Percentiles rank a stretch among this genome's conserved stretches.
phyloP scores from a whole-genome alignment of 2,113 vertebrate species.

The Pteruthius melanotis region DNA sequence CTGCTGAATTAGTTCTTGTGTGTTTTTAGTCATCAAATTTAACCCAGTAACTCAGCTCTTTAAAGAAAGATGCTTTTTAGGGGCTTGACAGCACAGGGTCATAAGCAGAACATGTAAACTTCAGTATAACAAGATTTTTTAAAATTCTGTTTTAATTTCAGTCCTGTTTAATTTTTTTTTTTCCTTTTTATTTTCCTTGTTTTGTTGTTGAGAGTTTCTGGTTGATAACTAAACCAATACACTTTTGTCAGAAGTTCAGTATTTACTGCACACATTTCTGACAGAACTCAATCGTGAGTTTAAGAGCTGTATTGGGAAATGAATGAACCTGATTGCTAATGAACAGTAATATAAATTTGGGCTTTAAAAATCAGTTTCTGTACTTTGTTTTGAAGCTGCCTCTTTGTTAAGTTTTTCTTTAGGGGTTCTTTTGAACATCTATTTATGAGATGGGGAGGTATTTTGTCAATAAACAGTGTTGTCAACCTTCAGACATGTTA shows the following conservation, averaged over 20 bases:
- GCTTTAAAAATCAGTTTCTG: slow-evolving; percentile 41
- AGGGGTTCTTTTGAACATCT: background rate
- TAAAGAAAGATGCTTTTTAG: background rate
- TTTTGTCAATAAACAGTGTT: slow-evolving; percentile 38
- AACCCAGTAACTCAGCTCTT: background rate
- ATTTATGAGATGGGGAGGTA: background rate
- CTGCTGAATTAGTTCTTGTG: slow-evolving; percentile 35
- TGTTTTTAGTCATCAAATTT: slow-evolving; percentile 5
- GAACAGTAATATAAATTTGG: background rate
- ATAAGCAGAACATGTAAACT: slow-evolving; percentile 36
- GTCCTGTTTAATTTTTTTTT: background rate
- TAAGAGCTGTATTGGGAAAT: background rate
- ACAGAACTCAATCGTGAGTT: background rate
- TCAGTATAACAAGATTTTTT: background rate
- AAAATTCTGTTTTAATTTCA: background rate
- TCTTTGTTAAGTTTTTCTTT: background rate
- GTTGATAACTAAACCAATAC: background rate
- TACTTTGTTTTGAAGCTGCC: slow-evolving; percentile 20
- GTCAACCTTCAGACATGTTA: slow-evolving; percentile 36
- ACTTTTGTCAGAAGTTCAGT: background rate
- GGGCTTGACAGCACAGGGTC: slow-evolving; percentile 30
- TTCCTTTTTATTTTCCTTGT: background rate
- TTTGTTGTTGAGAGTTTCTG: background rate
- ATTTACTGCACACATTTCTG: background rate
- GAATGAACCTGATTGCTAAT: background rate